phyloP scores from a whole-genome alignment of 2,113 vertebrate genomes.

The Neotragus pygmaeus region DNA sequence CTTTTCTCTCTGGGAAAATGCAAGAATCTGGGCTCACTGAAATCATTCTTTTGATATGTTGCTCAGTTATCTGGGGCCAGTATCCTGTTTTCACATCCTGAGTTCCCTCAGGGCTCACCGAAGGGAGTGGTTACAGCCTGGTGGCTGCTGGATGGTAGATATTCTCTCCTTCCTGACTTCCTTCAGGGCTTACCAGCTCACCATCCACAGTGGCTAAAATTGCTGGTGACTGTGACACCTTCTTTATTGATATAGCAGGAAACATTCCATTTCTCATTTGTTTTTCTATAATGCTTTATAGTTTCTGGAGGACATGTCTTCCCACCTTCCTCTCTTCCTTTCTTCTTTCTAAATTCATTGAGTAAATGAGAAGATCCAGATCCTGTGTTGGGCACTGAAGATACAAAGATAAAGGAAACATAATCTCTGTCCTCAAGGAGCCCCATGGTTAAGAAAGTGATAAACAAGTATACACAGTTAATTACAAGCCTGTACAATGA shows the following conservation, averaged over 20 bases:
- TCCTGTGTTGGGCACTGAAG: neutral
- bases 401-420: neutral
- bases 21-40: neutral
- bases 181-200: neutral
- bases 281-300: neutral
- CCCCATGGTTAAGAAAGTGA: neutral
- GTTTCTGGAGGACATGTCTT: neutral
- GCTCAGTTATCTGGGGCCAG: neutral
- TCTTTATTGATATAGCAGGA: neutral
- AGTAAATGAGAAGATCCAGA: neutral
- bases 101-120: neutral
- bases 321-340: neutral
- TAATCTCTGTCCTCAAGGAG: neutral
- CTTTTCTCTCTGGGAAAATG: neutral
- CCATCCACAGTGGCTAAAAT: neutral
- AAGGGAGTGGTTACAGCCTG: neutral
- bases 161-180: neutral
- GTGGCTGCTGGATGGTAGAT: neutral
- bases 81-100: neutral
- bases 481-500: neutral
- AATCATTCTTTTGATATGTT: neutral
- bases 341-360: neutral
- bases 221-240: neutral
- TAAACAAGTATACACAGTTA: neutral
- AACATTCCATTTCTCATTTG: neutral